phyloP scores from a whole-genome alignment of 1,140 invertebrate species.

The Pseudomyrmex cubaensis region DNA sequence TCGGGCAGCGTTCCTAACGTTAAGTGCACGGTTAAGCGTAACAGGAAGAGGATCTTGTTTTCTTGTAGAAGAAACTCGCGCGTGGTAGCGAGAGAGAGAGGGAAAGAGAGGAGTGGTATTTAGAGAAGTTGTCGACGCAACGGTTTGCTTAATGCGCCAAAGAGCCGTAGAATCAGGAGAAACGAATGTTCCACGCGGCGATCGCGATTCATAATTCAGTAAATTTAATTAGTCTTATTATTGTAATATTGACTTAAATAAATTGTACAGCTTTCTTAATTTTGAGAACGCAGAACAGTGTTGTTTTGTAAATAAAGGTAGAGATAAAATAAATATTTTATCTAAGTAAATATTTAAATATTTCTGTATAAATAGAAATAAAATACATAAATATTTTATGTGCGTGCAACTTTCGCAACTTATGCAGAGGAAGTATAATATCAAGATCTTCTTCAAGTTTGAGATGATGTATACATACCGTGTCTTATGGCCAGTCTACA shows the following conservation, averaged over 20 bases:
- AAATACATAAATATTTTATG: background rate
- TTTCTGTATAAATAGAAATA: no score
- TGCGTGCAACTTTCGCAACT: background rate
- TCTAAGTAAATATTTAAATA: no score
- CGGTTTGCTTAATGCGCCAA: slow-evolving; percentile 57
- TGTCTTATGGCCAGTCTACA: no score
- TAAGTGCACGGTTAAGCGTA: slow-evolving; percentile 72
- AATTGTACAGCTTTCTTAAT: background rate
- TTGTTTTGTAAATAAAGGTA: no score
- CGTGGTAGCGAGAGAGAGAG: slow-evolving; percentile 29
- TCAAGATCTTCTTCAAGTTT: background rate
- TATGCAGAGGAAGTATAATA: background rate
- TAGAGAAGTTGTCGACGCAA: slow-evolving; percentile 24
- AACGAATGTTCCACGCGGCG: background rate
- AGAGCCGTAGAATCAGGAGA: slow-evolving; percentile 22
- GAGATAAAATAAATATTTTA: background rate
- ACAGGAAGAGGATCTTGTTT: slow-evolving; percentile 62
- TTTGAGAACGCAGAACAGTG: no score
- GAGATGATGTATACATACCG: background rate
- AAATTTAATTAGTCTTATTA: slow-evolving; percentile 4
- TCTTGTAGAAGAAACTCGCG: slow-evolving; percentile 16
- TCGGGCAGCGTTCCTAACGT: slow-evolving; percentile 77
- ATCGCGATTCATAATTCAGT: slow-evolving; percentile 15
- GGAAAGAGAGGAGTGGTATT: no score
- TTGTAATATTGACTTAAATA: background rate